Percentiles rank a stretch among this genome's conserved stretches.
Evolutionary conservation across 2,888 invertebrate species (phyloP).

Genomic region (Cheilosia vulpina): DNA sequence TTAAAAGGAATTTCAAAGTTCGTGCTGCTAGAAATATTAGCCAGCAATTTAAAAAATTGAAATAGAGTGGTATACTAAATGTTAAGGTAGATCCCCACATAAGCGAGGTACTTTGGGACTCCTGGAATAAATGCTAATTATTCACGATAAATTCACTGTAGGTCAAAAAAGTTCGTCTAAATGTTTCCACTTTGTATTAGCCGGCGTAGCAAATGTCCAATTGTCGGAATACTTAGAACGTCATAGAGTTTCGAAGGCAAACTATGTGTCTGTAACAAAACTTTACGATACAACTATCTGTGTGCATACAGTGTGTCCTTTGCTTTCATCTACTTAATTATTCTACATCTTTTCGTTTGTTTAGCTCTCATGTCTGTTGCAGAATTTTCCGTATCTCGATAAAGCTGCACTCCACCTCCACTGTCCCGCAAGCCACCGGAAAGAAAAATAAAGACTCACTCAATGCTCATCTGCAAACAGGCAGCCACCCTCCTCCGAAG

Average conservation of each 20-base stretch:
- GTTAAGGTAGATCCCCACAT: too few relatives aligned
- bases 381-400: constrained; percentile 55
- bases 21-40: too few relatives aligned
- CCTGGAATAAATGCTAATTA: not conserved
- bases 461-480: constrained; percentile 6
- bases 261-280: constrained; percentile 3
- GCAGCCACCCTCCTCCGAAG: constrained; percentile 28
- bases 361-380: constrained; percentile 72
- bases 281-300: constrained; percentile 13
- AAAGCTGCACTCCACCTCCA: not conserved
- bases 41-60: too few relatives aligned
- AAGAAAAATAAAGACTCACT: constrained; percentile 65
- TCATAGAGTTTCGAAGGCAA: constrained; percentile 3
- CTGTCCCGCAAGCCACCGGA: constrained; percentile 20
- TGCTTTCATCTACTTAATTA: constrained; percentile 68
- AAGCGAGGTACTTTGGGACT: not conserved
- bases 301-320: constrained; percentile 32
- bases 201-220: not conserved
- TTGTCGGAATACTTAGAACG: not conserved
- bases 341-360: constrained; percentile 64
- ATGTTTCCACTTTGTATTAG: not conserved
- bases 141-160: too few relatives aligned
- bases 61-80: too few relatives aligned
- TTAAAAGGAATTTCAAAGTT: too few relatives aligned
- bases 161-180: not conserved